Evolutionary conservation across 2,797 vertebrate genomes (phyloP).

Genomic region (Phoebastria nigripes): DNA sequence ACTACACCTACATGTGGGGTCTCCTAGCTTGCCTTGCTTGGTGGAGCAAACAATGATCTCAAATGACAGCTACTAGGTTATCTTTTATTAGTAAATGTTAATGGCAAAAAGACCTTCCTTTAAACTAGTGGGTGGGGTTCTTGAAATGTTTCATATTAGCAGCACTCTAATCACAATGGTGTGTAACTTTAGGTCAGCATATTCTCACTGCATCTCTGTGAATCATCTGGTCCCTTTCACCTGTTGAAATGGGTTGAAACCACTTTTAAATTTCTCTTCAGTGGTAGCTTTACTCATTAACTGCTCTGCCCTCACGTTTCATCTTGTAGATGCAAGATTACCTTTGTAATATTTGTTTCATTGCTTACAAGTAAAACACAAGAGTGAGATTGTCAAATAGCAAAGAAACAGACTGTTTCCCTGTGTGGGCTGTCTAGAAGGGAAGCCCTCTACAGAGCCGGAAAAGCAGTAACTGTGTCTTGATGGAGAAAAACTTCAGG

Average conservation of each 20-base stretch:
- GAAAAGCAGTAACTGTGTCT: not conserved
- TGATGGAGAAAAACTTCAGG: not conserved
- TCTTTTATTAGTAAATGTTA: not conserved
- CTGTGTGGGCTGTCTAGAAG: not conserved
- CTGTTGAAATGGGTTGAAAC: not conserved
- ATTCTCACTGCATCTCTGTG: not conserved
- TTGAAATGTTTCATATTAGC: not conserved
- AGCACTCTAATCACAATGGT: not conserved
- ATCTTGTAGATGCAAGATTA: not conserved
- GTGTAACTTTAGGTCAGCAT: not conserved
- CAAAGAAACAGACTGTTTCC: not conserved
- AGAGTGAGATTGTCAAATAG: not conserved
- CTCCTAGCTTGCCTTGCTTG: not conserved
- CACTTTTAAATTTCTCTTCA: not conserved
- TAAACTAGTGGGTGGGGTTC: not conserved
- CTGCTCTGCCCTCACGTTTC: not conserved
- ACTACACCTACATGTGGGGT: not conserved
- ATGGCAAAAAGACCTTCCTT: not conserved
- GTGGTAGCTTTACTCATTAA: not conserved
- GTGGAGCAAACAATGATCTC: not conserved
- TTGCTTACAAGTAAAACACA: not conserved
- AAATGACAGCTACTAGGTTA: not conserved
- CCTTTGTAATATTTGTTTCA: not conserved
- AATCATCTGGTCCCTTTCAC: not conserved
- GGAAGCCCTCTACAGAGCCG: not conserved